phyloP scores from a whole-genome alignment of 2,888 invertebrate species.

The Lymantria monacha region DNA sequence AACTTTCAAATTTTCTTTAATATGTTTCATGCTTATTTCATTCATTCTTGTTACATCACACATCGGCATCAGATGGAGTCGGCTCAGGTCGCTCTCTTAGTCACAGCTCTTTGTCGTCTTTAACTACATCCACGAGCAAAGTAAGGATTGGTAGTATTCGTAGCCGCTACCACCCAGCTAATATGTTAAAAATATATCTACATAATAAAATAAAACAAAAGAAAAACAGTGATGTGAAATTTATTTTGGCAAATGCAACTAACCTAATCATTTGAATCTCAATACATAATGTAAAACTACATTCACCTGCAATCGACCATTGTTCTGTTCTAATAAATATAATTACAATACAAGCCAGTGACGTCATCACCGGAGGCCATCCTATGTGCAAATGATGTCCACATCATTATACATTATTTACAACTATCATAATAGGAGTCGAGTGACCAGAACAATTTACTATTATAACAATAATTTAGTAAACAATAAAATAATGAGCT shows the following conservation, averaged over 20 bases:
- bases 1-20: too few relatives aligned
- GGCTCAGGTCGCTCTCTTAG: too few relatives aligned
- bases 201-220: conserved; percentile 27
- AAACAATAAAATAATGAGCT: conserved; percentile 47
- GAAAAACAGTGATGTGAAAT: conserved; percentile 74
- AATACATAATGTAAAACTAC: conserved; percentile 72
- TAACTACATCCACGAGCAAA: too few relatives aligned
- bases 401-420: conserved; percentile 50
- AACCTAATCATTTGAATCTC: conserved; percentile 74
- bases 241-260: conserved; percentile 81
- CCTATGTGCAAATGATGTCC: conserved; percentile 44
- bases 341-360: conserved; percentile 41
- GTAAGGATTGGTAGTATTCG: too few relatives aligned
- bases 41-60: too few relatives aligned
- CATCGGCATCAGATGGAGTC: too few relatives aligned
- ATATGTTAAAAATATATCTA: neutral
- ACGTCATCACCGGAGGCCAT: conserved; percentile 9
- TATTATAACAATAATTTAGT: conserved; percentile 58
- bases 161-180: too few relatives aligned
- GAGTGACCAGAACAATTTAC: conserved; percentile 71
- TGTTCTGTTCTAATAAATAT: conserved; percentile 60
- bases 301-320: conserved; percentile 47
- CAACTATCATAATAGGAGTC: conserved; percentile 61
- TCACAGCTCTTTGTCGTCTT: too few relatives aligned
- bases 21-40: too few relatives aligned